phyloP scores from a whole-genome alignment of 53 echinoderm and acorn worm species.

The Luidia sarsii region DNA sequence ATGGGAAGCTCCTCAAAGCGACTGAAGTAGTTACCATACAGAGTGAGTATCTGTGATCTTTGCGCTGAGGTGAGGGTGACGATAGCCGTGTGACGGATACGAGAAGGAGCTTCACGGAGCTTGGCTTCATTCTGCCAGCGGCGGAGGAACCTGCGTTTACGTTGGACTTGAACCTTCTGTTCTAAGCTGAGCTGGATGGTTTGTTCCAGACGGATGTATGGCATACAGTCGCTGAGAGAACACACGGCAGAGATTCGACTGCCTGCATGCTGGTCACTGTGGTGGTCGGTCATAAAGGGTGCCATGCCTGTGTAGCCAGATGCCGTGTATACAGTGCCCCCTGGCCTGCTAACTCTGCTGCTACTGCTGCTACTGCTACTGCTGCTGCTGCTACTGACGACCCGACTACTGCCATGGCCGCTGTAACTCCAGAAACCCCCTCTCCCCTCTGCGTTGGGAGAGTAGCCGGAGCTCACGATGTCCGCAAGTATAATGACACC shows the following conservation, averaged over 20 bases:
- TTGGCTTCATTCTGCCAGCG: slow-evolving; percentile 6
- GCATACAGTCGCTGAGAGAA: slow-evolving; percentile 18
- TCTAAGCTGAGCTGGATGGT: slow-evolving; percentile 24
- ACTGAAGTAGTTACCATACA: slow-evolving; percentile 43
- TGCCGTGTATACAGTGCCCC: not conserved
- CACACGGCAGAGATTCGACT: too few relatives aligned
- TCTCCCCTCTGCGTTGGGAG: too few relatives aligned
- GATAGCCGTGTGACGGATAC: slow-evolving; percentile 26
- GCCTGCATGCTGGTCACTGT: not conserved
- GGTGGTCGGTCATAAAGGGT: not conserved
- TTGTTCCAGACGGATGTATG: slow-evolving; percentile 17
- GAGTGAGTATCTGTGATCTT: slow-evolving; percentile 26
- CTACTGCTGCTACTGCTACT: not conserved
- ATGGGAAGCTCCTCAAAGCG: not conserved
- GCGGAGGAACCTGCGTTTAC: slow-evolving; percentile 24
- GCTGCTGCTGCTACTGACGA: slow-evolving; percentile 3
- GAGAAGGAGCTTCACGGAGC: not conserved
- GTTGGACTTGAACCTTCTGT: slow-evolving; percentile 12
- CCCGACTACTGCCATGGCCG: not conserved
- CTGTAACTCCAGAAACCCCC: too few relatives aligned
- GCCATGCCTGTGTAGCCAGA: not conserved
- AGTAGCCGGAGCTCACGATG: too few relatives aligned
- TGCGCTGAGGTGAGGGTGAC: slow-evolving; percentile 32
- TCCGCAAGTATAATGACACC: too few relatives aligned
- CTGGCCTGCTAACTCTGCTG: too few relatives aligned